Conservation (phyloP, 2,888 invertebrate species). For the Drosophila flavopinicola region DNA sequence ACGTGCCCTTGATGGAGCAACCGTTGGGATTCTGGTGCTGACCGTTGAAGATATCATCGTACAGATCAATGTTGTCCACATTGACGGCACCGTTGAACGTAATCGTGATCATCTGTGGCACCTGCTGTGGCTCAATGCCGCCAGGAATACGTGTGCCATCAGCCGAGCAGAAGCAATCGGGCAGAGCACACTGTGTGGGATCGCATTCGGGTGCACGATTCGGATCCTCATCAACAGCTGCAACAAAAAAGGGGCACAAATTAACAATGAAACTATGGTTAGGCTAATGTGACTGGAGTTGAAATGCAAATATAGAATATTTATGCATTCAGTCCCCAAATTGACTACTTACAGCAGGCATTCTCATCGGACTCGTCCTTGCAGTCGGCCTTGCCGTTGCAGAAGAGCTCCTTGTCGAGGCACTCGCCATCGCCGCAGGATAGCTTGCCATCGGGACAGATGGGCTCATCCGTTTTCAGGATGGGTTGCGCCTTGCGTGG, state of each 20-base stretch:
- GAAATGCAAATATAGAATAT: too few species aligned
- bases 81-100: constrained; percentile 97
- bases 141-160: constrained; percentile 96
- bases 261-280: background rate
- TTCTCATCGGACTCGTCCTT: constrained; percentile 98
- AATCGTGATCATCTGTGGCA: constrained; percentile 96
- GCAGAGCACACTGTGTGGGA: constrained; percentile 93
- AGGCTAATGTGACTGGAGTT: too few species aligned
- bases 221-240: constrained; percentile 95
- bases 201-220: constrained; percentile 97
- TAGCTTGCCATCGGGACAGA: constrained; percentile 95
- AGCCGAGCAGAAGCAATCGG: constrained; percentile 96
- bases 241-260: background rate
- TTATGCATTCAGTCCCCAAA: too few species aligned
- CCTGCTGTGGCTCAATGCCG: constrained; percentile 91
- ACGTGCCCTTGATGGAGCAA: constrained; percentile 94
- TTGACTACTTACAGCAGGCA: constrained; percentile 95
- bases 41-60: constrained; percentile 95
- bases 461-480: constrained; percentile 96
- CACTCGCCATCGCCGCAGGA: constrained; percentile 97
- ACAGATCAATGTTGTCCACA: constrained; percentile 95
- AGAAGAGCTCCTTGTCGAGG: constrained; percentile 95
- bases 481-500: constrained; percentile 95
- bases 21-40: constrained; percentile 94
- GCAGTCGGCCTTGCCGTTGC: constrained; percentile 96